A percentile compares a stretch with the other conserved stretches of the same genome.
phyloP scores from a whole-genome alignment of 2,797 vertebrate genomes.

The Monodelphis domestica region DNA sequence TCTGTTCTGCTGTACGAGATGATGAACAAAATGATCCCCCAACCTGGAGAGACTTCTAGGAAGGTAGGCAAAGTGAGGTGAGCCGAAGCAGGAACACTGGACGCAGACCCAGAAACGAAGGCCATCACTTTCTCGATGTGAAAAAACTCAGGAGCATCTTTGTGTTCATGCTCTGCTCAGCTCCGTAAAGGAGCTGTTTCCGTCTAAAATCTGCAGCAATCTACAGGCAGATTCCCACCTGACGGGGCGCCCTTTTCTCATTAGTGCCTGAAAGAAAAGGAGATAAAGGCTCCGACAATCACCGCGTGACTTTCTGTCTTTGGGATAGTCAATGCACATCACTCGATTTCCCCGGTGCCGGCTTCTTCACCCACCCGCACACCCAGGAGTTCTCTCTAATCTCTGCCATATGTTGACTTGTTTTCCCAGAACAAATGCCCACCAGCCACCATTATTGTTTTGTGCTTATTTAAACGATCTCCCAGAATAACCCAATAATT shows the following conservation, averaged over 20 bases:
- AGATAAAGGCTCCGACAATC: rapidly evolving
- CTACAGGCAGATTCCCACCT: too few relatives aligned
- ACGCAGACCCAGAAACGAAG: too few relatives aligned
- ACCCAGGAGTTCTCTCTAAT: neutral
- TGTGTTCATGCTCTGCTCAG: neutral
- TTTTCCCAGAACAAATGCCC: neutral
- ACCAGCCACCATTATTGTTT: neutral
- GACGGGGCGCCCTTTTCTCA: neutral
- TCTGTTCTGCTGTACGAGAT: too few relatives aligned
- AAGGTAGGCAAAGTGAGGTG: too few relatives aligned
- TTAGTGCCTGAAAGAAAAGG: rapidly evolving
- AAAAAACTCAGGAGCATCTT: neutral
- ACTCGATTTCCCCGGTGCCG: neutral
- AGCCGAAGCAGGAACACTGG: too few relatives aligned
- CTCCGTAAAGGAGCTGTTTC: neutral
- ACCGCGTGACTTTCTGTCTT: neutral
- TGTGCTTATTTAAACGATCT: neutral
- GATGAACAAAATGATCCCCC: too few relatives aligned
- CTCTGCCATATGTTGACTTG: neutral
- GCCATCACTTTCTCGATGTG: neutral
- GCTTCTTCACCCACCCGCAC: neutral
- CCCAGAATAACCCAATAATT: neutral
- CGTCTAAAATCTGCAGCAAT: rapidly evolving
- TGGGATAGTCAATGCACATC: rapidly evolving
- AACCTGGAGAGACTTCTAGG: too few relatives aligned